A percentile compares a stretch with the other conserved stretches of the same genome.
These are phyloP conservation scores for Polypedilum pembai DNA, from an alignment of 1,140 invertebrate genomes.

Conservation along the genomic window DNA sequence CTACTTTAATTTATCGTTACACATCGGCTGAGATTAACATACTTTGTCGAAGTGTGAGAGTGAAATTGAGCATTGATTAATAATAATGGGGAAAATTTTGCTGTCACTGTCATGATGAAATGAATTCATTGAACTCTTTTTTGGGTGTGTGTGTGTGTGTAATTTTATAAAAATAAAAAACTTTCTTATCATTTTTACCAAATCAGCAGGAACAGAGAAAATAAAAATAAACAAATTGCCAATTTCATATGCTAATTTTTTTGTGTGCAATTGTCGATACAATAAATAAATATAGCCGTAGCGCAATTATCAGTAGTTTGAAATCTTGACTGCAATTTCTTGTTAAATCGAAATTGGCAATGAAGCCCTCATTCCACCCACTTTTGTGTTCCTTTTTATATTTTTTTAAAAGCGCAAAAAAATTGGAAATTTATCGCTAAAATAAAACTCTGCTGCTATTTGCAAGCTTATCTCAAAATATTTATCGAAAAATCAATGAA, in stretches of 20 bases:
- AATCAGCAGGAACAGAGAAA: not conserved
- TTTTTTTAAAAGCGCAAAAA: constrained; percentile 23
- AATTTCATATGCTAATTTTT: constrained; percentile 6
- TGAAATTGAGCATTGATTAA: too few relatives aligned
- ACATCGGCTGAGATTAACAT: not conserved
- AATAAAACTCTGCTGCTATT: not conserved
- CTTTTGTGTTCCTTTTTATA: not conserved
- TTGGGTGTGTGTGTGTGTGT: not conserved
- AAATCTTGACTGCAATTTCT: not conserved
- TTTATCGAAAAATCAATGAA: constrained; percentile 26
- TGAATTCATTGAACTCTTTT: not conserved
- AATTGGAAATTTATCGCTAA: constrained; percentile 24
- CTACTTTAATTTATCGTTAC: not conserved
- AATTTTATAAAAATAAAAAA: too few relatives aligned
- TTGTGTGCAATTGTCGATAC: constrained; percentile 16
- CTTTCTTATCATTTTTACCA: constrained; percentile 6
- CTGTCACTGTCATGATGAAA: too few relatives aligned
- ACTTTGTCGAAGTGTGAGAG: too few relatives aligned
- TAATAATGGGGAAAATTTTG: too few relatives aligned
- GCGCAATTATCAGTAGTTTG: not conserved
- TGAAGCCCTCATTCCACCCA: not conserved
- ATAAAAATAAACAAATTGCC: not conserved
- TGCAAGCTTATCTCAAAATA: constrained; percentile 21
- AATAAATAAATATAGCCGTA: not conserved
- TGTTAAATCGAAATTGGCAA: constrained; percentile 13